These are phyloP conservation scores for Neodon shergylaensis DNA, from an alignment of 2,113 vertebrate genomes.

Conservation along the genomic window DNA sequence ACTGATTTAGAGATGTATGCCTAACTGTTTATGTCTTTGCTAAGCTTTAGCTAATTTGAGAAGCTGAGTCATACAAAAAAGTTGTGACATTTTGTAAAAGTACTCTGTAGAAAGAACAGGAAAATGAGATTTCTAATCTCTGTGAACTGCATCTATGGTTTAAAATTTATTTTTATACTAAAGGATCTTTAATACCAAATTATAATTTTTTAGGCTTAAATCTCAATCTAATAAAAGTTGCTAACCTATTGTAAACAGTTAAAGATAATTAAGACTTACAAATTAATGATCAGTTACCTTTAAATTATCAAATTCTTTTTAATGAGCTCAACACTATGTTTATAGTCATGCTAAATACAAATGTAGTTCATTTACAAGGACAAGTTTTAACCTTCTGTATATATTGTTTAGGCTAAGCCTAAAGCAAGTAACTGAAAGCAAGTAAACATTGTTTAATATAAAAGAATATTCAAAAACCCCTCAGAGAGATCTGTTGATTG, in stretches of 20 bases:
- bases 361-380: not conserved
- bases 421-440: not conserved
- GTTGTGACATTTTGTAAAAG: not conserved
- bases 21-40: not conserved
- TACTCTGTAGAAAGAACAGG: not conserved
- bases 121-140: not conserved
- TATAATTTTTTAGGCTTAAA: not conserved
- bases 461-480: not conserved
- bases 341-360: not conserved
- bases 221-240: not conserved
- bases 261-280: not conserved
- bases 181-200: not conserved
- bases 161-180: not conserved
- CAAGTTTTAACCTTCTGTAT: not conserved
- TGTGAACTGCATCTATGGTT: not conserved
- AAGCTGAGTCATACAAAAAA: not conserved
- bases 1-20: not conserved
- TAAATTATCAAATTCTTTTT: not conserved
- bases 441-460: not conserved
- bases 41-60: not conserved
- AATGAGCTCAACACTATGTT: not conserved
- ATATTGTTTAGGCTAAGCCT: not conserved
- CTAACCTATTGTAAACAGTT: not conserved
- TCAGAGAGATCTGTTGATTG: not conserved
- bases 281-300: not conserved